Percentiles rank a stretch among this genome's conserved stretches.
These are phyloP conservation scores for Karalla daura DNA, from an alignment of 2,797 vertebrate genomes.

Conservation along the genomic window DNA sequence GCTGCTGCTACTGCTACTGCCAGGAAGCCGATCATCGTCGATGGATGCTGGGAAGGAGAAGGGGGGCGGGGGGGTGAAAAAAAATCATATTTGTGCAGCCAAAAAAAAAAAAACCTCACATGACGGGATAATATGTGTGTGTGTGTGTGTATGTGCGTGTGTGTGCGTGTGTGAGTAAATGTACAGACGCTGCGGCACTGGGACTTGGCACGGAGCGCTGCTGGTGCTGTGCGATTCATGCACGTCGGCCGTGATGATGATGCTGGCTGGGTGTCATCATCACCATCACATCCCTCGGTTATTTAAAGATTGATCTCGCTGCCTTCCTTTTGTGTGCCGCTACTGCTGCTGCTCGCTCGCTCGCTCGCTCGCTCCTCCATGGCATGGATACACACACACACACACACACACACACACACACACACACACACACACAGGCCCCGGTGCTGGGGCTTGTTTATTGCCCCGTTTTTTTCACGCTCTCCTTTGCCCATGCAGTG, in stretches of 20 bases:
- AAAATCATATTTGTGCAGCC: slow-evolving; percentile 66
- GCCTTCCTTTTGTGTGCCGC: slow-evolving; percentile 48
- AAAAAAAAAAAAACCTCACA: slow-evolving; percentile 39
- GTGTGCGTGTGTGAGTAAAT: slow-evolving; percentile 64
- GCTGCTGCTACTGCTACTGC: slow-evolving; percentile 70
- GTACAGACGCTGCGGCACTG: slow-evolving; percentile 83
- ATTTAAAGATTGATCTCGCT: slow-evolving; percentile 83
- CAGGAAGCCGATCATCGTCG: slow-evolving; percentile 59
- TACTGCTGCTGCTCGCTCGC: slow-evolving; percentile 44
- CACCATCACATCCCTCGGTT: slow-evolving; percentile 81
- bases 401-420: no score
- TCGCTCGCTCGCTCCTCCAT: no score
- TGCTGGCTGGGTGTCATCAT: slow-evolving; percentile 82
- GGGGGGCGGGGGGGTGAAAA: no score
- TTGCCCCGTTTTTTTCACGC: slow-evolving; percentile 66
- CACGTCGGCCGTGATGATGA: slow-evolving; percentile 81
- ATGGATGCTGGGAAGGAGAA: slow-evolving; percentile 53
- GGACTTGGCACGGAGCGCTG: slow-evolving; percentile 74
- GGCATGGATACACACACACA: no score
- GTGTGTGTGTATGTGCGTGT: slow-evolving; percentile 62
- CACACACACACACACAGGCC: no score
- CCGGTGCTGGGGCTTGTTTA: slow-evolving; percentile 73
- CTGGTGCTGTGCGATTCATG: slow-evolving; percentile 69
- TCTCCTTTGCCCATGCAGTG: slow-evolving; percentile 66
- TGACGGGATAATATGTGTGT: slow-evolving; percentile 59